A percentile compares a stretch with the other conserved stretches of the same genome.
Conservation (phyloP, 2,797 vertebrate genomes). For the Erpetoichthys calabaricus region DNA sequence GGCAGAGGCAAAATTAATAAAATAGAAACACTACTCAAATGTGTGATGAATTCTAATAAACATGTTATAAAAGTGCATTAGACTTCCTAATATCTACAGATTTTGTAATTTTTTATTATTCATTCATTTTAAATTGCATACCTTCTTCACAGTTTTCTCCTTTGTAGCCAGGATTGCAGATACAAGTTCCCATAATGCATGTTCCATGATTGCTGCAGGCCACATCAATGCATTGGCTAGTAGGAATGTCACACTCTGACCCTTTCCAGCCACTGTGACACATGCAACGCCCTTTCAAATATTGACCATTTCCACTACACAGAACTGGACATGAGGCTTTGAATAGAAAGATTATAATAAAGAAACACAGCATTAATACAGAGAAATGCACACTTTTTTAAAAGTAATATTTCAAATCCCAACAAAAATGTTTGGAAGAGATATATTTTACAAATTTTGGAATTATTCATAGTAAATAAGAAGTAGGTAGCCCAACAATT, state of each 20-base stretch:
- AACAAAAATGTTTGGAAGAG: no score
- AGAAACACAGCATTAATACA: slow-evolving; percentile 10
- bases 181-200: slow-evolving; percentile 91
- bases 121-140: slow-evolving; percentile 5
- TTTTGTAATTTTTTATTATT: no score
- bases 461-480: no score
- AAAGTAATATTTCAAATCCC: no score
- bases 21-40: no score
- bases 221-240: slow-evolving; percentile 87
- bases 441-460: no score
- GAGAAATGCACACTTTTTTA: no score
- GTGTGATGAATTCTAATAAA: no score
- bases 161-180: slow-evolving; percentile 85
- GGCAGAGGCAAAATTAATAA: no score
- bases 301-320: slow-evolving; percentile 94
- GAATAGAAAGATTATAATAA: slow-evolving; percentile 19
- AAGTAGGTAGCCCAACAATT: no score
- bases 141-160: slow-evolving; percentile 66
- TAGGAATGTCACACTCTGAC: slow-evolving; percentile 85
- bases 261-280: slow-evolving; percentile 98
- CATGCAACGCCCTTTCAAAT: slow-evolving; percentile 91
- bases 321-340: slow-evolving; percentile 88
- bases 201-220: slow-evolving; percentile 87
- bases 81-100: no score
- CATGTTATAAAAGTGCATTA: no score